Evolutionary conservation across 2,797 vertebrate species (phyloP).

Genomic region (Myotis daubentonii): DNA sequence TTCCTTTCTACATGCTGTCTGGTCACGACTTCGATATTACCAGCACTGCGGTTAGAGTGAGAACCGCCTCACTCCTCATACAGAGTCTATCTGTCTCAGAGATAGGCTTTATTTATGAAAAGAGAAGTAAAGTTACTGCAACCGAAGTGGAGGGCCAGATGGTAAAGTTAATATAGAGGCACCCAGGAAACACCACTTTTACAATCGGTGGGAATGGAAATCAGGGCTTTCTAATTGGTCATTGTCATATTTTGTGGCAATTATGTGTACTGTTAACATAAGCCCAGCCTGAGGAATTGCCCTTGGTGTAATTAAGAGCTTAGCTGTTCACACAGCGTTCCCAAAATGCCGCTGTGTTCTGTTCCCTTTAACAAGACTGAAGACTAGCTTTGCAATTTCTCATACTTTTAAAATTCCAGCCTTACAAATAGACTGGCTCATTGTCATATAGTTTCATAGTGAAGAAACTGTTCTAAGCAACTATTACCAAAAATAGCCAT

Average conservation of each 20-base stretch:
- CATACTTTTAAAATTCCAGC: background rate
- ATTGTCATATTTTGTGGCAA: conserved; percentile 53
- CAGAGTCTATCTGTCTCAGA: background rate
- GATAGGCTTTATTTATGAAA: background rate
- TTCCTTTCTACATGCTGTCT: background rate
- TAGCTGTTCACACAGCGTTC: conserved; percentile 49
- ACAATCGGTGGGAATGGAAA: background rate
- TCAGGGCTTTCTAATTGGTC: conserved; percentile 20
- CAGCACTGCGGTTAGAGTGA: background rate
- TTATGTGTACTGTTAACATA: conserved; percentile 38
- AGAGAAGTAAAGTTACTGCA: background rate
- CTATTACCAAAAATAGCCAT: conserved; percentile 71
- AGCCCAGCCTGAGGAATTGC: conserved; percentile 43
- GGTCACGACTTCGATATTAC: background rate
- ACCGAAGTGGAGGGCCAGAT: background rate
- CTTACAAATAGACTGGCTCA: conserved; percentile 55
- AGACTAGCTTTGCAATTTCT: conserved; percentile 58
- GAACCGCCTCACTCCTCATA: background rate
- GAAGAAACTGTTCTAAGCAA: conserved; percentile 62
- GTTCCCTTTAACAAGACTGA: conserved; percentile 51
- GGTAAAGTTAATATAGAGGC: background rate
- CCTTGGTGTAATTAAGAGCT: conserved; percentile 51
- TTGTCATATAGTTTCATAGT: conserved; percentile 57
- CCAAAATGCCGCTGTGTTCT: conserved; percentile 57
- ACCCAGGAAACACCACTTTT: background rate